These are phyloP conservation scores for Lingula anatina DNA, from an alignment of 2,888 invertebrate species.

Conservation along the genomic window DNA sequence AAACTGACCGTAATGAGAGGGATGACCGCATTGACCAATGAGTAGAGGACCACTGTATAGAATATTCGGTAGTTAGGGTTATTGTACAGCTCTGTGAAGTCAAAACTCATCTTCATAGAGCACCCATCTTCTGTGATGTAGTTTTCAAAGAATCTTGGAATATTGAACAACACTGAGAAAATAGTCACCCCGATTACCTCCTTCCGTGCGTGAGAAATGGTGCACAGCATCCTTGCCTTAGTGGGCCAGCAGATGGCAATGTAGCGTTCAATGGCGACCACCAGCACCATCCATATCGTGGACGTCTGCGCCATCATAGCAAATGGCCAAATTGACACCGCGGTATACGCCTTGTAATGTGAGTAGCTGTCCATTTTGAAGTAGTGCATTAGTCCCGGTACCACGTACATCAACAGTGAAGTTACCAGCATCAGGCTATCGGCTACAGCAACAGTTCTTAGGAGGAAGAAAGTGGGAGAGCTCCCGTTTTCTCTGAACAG, in stretches of 20 bases:
- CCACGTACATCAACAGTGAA: constrained; percentile 19
- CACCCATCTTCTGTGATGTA: too few species aligned
- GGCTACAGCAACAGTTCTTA: constrained; percentile 33
- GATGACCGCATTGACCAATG: constrained; percentile 30
- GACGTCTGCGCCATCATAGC: constrained; percentile 40
- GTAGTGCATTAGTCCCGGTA: constrained; percentile 19
- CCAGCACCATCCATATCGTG: constrained; percentile 43
- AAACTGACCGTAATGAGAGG: constrained; percentile 37
- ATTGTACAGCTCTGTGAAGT: too few species aligned
- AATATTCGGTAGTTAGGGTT: too few species aligned
- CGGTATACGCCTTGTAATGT: too few species aligned
- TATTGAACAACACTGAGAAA: constrained; percentile 31
- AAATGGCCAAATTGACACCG: constrained; percentile 30
- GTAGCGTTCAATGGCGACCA: constrained; percentile 43
- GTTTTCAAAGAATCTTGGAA: constrained; percentile 37
- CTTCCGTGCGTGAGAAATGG: constrained; percentile 28
- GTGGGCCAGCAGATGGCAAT: constrained; percentile 45
- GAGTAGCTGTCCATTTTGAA: constrained; percentile 34
- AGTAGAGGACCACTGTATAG: constrained; percentile 23
- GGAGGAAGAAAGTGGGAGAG: constrained; percentile 35
- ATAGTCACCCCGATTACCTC: constrained; percentile 22
- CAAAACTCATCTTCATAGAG: too few species aligned
- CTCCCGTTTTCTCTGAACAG: constrained; percentile 40
- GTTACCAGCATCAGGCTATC: constrained; percentile 29
- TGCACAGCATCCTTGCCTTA: constrained; percentile 29